These are phyloP conservation scores for Pituophis catenifer DNA, from an alignment of 2,113 vertebrate genomes.

Conservation along the genomic window DNA sequence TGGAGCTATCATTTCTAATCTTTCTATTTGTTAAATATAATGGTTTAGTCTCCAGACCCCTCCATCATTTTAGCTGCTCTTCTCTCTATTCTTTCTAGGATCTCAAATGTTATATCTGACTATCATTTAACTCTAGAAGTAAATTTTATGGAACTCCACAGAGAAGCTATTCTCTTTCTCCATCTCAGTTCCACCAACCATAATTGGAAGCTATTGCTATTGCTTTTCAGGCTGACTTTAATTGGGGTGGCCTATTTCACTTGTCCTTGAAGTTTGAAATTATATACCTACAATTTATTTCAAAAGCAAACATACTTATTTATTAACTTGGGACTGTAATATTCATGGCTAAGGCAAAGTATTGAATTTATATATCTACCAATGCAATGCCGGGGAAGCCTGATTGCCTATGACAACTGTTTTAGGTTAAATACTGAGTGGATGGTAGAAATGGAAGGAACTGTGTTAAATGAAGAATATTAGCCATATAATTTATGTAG, in stretches of 20 bases:
- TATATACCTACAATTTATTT: neutral
- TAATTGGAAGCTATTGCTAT: neutral
- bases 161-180: neutral
- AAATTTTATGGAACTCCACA: neutral
- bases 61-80: neutral
- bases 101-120: neutral
- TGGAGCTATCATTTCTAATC: too few relatives aligned
- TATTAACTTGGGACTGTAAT: neutral
- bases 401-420: slow-evolving; percentile 7
- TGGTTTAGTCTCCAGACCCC: too few relatives aligned
- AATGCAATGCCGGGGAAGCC: neutral
- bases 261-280: neutral
- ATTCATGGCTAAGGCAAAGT: neutral
- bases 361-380: slow-evolving; percentile 14
- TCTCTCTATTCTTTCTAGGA: neutral
- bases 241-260: neutral
- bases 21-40: too few relatives aligned
- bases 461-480: slow-evolving; percentile 22
- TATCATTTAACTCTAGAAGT: neutral
- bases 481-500: slow-evolving; percentile 2
- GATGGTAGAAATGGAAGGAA: neutral
- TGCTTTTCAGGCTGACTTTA: neutral
- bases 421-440: slow-evolving; percentile 21
- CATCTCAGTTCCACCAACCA: neutral
- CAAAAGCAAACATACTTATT: neutral